Evolutionary conservation across 2,797 vertebrate species (phyloP).

Genomic region (Tadarida brasiliensis): DNA sequence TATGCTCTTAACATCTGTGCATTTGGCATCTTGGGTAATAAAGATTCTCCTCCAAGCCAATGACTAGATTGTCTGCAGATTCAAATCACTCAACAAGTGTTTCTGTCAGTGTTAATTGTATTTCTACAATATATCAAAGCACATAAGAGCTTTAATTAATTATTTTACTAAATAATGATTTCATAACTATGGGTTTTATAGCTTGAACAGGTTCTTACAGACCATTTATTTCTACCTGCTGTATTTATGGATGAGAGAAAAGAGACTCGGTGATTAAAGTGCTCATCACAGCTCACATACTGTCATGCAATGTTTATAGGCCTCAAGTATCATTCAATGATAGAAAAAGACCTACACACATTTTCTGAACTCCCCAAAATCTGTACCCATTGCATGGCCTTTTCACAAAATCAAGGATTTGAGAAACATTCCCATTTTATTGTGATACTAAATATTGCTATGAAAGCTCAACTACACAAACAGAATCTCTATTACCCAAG

Average conservation of each 20-base stretch:
- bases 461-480: background rate
- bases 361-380: background rate
- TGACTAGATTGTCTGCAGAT: background rate
- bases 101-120: background rate
- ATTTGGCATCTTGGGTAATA: background rate
- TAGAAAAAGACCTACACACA: background rate
- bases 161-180: background rate
- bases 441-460: background rate
- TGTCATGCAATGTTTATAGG: background rate
- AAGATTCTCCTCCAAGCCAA: background rate
- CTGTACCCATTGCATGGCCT: background rate
- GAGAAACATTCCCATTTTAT: background rate
- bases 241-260: background rate
- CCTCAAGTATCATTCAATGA: background rate
- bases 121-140: background rate
- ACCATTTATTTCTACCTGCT: background rate
- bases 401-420: background rate
- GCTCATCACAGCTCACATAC: background rate
- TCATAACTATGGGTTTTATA: background rate
- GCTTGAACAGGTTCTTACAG: background rate
- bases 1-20: background rate
- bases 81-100: background rate
- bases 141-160: background rate
- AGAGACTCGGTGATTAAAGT: background rate
- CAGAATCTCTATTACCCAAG: background rate